Base-by-base conservation (phyloP, 2,797 vertebrate species). In the Serranus cabrilla region DNA sequence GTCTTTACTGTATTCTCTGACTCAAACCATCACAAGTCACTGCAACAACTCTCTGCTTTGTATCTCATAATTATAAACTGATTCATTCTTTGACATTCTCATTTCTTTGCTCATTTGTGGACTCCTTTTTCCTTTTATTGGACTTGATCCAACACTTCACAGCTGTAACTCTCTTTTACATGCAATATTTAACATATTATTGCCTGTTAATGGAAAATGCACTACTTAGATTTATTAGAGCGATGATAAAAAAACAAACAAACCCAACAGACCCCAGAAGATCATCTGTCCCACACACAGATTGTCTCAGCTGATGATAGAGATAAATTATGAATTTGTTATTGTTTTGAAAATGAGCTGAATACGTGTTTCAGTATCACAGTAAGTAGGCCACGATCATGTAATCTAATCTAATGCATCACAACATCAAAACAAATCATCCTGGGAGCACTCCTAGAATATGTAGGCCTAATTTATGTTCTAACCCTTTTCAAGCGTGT, bases 381-480 rank as follows among this genome's bases (percentile, higher is more conserved):
- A 55, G 39, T 17, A 65, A 69, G 14, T 58, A 49, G 58, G 68
- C 27, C 51, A 43, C 1, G 0, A 40, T 68, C 58, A 12, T 63
- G 23, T 78, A 70, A 80, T 58, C 64, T 65, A 75, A 78, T 82
- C 46, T 52, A 23, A 60, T 1, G 14, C 21, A 62, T 63, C 67
- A 62, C 23, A 37, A 64, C 64, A 83, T 54, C 27, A 50, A 76
- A 50, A 67, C 61, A 76, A 81, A 74, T 76, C 46, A 31, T 55
- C 78, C 49, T 58, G 42, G 42, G 68, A 71, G 49, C 31, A 45
- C 50, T 71, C 23, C 10, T 72, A 27, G 59, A 68, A 70, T 78
- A 61, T 60, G 42, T 67, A 60, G 47, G 46, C 25, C 64, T 76
- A 57, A 68, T 80, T 86, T 70, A 55, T 75, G 64, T 75, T 39